Evolutionary conservation across 2,113 vertebrate species (phyloP).

Genomic region (Riparia riparia): DNA sequence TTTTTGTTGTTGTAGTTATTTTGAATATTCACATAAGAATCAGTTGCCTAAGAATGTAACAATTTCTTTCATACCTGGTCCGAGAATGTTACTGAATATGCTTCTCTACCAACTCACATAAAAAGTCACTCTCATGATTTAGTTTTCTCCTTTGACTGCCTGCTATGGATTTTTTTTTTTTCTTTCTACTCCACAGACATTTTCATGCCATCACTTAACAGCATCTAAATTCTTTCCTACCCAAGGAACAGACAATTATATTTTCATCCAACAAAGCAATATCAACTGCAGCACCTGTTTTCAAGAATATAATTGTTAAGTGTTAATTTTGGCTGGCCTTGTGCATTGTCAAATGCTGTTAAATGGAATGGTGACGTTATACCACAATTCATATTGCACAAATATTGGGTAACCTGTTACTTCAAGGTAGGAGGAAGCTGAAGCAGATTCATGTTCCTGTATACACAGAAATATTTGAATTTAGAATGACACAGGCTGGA

Average conservation of each 20-base stretch:
- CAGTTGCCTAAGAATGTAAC: not conserved
- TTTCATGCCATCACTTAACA: not conserved
- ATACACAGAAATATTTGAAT: not conserved
- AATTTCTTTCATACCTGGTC: not conserved
- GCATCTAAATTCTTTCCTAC: not conserved
- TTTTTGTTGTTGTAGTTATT: not conserved
- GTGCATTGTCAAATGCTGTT: not conserved
- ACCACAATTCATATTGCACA: not conserved
- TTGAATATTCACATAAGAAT: not conserved
- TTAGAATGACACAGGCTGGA: not conserved
- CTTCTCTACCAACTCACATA: not conserved
- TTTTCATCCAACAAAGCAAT: not conserved
- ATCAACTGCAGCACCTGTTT: constrained; percentile 17
- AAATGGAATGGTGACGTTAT: not conserved
- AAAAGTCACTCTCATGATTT: not conserved
- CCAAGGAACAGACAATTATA: not conserved
- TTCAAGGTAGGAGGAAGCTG: not conserved
- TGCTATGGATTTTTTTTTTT: not conserved
- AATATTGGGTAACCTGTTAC: not conserved
- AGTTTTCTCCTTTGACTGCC: not conserved
- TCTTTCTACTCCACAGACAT: not conserved
- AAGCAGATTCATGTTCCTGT: not conserved
- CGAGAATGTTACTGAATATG: not conserved
- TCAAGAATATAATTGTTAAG: not conserved
- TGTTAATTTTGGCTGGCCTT: not conserved